Base-by-base conservation (phyloP, 2,113 vertebrate genomes). In the Nothobranchius furzeri region DNA sequence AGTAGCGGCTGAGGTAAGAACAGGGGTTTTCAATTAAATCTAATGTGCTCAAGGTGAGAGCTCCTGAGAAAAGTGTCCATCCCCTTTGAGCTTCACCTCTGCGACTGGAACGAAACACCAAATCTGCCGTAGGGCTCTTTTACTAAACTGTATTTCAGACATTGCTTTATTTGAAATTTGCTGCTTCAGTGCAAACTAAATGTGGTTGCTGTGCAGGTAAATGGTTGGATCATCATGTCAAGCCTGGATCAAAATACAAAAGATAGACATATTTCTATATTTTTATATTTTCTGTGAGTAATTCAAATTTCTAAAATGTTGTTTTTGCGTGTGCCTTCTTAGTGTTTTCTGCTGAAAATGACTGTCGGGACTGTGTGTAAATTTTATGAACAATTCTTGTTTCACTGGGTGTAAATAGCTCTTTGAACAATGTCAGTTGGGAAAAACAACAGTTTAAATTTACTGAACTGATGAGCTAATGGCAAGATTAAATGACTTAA, bases 21-120 rank as follows among this genome's bases (percentile, higher is more conserved):
- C 64, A 20, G 73, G 71, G 70, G 75, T 68, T 84, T 85, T 75
- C 81, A 86, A 90, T 92, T 89, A 91, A 88, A 79, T 79, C 61
- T 79, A 88, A 89, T 70, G 62, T 70, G 72, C 85, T 75, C 50
- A 11, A 78, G 85, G 81, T 87, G 87, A 84, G 72, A 74, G 53
- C 76, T 65, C 62, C 2, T 67, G 81, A 83, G 85, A 73, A 52
- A 70, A 66, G 65, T 42, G 55, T 51, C 54, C 53, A 68, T 75
- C 76, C 79, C 74, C 7, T 49, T 64, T 51, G 78, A 79, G 78
- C 68, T 68, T 67, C 54, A 37, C 64, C 70, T 53, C 69, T 47
- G 45, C 12, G 17, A 55, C 55, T 17, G 49, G 66, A 60, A 42
- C 12, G 14, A 57, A 61, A 57, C 59, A 51, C 42, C 64, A 42